phyloP scores from a whole-genome alignment of 2,113 vertebrate species.

The Mustela nigripes region DNA sequence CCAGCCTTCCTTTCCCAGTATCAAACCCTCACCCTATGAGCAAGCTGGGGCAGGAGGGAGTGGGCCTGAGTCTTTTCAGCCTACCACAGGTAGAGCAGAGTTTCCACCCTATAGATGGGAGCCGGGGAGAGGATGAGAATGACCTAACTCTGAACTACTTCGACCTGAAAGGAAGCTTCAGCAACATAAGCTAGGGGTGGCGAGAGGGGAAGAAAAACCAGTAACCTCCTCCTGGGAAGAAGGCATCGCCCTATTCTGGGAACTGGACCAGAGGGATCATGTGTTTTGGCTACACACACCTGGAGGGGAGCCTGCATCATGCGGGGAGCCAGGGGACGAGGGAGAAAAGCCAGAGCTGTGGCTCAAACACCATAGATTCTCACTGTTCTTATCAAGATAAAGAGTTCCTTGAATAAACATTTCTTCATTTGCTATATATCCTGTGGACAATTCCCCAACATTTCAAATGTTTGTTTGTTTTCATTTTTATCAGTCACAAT shows the following conservation, averaged over 20 bases:
- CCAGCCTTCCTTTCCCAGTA: neutral
- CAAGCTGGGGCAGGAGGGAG: neutral
- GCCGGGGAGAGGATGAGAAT: neutral
- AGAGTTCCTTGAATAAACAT: neutral
- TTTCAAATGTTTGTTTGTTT: neutral
- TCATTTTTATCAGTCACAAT: neutral
- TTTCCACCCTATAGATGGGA: neutral
- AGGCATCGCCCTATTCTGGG: neutral
- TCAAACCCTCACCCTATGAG: neutral
- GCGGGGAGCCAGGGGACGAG: neutral
- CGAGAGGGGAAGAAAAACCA: neutral
- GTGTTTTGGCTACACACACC: neutral
- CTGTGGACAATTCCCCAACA: neutral
- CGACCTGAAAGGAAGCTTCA: neutral
- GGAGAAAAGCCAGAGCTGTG: neutral
- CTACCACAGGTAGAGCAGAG: neutral
- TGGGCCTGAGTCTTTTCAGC: neutral
- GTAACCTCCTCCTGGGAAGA: neutral
- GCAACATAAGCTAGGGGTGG: neutral
- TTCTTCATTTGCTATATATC: neutral
- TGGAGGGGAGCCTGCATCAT: neutral
- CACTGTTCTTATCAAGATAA: neutral
- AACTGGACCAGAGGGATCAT: neutral
- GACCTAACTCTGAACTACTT: neutral
- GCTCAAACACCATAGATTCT: neutral